Conservation (phyloP, 2,113 vertebrate genomes). For the Nycticorax nycticorax region DNA sequence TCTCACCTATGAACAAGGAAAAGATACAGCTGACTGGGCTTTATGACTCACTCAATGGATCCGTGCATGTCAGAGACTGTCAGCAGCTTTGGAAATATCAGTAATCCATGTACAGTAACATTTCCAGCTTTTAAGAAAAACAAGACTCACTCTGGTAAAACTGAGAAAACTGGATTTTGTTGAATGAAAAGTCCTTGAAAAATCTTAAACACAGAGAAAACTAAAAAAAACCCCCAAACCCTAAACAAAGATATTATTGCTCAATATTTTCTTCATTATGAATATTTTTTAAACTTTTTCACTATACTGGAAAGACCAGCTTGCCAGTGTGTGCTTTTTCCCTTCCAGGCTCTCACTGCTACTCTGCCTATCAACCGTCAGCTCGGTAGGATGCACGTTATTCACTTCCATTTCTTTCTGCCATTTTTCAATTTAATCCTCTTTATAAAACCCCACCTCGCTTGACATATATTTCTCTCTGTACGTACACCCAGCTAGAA, state of each 20-base stretch:
- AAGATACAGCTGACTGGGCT: slow-evolving; percentile 8
- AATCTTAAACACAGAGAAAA: background rate
- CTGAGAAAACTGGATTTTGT: slow-evolving; percentile 12
- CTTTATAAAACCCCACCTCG: background rate
- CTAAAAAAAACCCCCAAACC: background rate
- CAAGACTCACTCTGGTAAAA: background rate
- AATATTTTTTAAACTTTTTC: background rate
- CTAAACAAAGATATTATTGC: background rate
- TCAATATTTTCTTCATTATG: background rate
- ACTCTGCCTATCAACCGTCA: background rate
- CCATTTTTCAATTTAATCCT: background rate
- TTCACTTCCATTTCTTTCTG: background rate
- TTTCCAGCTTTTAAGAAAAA: slow-evolving; percentile 49
- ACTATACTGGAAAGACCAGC: background rate
- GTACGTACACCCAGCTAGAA: background rate
- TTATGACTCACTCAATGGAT: background rate
- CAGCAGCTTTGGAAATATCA: slow-evolving; percentile 16
- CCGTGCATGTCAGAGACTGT: slow-evolving; percentile 8
- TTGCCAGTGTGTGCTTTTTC: background rate
- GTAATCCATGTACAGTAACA: slow-evolving; percentile 3
- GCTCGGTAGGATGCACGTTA: background rate
- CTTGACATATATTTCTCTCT: background rate
- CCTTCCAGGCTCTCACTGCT: background rate
- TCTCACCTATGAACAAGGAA: slow-evolving; percentile 1
- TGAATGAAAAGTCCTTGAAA: slow-evolving; percentile 28